These are phyloP conservation scores for rabbit (Oryctolagus cuniculus) DNA, from an alignment of 2,113 vertebrate genomes.

Conservation along the genomic window mOryCun1.1 NC_091432.1:83073001-83073500, in stretches of 20 bases:
- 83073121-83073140: neutral
- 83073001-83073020: neutral
- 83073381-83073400: neutral
- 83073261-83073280: neutral
- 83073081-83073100: neutral
- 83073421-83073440: neutral
- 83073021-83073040: neutral
- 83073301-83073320: neutral
- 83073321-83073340: neutral
- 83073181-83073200: neutral
- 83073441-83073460: neutral
- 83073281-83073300: neutral
- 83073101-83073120: neutral
- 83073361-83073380: neutral
- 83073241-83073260: neutral
- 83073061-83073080: neutral
- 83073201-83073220: neutral
- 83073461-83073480: neutral
- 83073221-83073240: neutral
- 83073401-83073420: neutral
- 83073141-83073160: neutral
- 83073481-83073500: neutral
- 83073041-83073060: neutral
- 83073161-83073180: neutral
- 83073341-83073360: neutral